Base-by-base conservation (phyloP, 1,140 invertebrate genomes). In the Phymastichus coffea region DNA sequence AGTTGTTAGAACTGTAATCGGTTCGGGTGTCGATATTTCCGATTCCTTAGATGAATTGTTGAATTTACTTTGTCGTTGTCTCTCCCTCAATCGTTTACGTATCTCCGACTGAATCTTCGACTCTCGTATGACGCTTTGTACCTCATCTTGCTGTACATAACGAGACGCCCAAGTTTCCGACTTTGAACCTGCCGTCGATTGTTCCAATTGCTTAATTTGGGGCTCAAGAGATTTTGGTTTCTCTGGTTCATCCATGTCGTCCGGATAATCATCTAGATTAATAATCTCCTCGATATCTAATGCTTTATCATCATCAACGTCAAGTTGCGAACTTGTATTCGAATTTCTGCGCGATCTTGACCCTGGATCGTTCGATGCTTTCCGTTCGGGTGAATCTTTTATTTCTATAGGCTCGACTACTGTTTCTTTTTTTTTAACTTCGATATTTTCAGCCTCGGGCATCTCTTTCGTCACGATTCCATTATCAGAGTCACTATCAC, bases 91-190 rank as follows among this genome's bases (percentile, higher is more conserved):
- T 9, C 77, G 70, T 63, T 80, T 80, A 8, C 78, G 69, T 54
- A 80, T 80, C 65, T 80, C 78, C 1, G 78, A 80, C 15, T 80
- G 78, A 37, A 80, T 80, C 56, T 80, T 80, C 4, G 78, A 80
- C 56, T 80, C 78, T 65, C 78, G 79, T 51, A 80, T 79, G 20
- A 80, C 78, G 53, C 61, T 78, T 48, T 80, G 77, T 10, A 80
- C 78, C 52, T 78, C 77, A 10, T 80, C 78, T 19, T 77, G 78
- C 40, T 77, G 74, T 64, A 76, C 77, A 60, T 80, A 80, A 22
- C 78, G 71, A 6, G 74, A 71, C 10, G 75, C 75, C 78, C 78
- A 80, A 15, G 78, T 80, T 70, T 80, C 76, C 3, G 69, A 15
- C 9, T 58, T 58, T 22, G 65, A 47, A 6, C 46, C 8, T 15